Evolutionary conservation across 2,888 invertebrate genomes (phyloP).

Genomic region (Andrena camellia): DNA sequence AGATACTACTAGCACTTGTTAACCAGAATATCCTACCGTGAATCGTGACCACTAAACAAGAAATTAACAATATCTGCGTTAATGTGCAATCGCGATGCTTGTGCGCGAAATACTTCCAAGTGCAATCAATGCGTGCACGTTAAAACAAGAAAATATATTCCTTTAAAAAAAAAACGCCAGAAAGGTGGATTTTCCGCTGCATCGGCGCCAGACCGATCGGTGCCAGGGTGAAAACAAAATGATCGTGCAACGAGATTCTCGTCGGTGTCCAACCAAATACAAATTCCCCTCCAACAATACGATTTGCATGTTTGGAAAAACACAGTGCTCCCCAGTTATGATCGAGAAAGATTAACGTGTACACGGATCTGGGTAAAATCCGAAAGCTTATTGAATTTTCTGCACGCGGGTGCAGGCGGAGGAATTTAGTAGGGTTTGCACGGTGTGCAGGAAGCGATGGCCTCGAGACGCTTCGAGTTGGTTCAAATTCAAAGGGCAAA

Average conservation of each 20-base stretch:
- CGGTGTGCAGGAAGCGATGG: constrained; percentile 11
- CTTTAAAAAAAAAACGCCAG: background rate
- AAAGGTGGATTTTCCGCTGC: constrained; percentile 21
- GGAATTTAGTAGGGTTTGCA: constrained; percentile 21
- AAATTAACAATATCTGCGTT: constrained; percentile 24
- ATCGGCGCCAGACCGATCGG: background rate
- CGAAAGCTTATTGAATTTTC: constrained; percentile 11
- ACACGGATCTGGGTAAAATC: constrained; percentile 13
- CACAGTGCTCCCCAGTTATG: constrained; percentile 20
- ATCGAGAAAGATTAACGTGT: background rate
- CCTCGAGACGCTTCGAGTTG: constrained; percentile 15
- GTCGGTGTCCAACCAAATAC: background rate
- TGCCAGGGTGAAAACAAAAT: constrained; percentile 17
- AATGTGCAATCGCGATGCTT: constrained; percentile 34
- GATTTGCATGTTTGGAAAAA: background rate
- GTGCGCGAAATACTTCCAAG: constrained; percentile 9
- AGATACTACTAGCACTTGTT: constrained; percentile 29
- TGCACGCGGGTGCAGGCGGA: background rate
- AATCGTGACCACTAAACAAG: constrained; percentile 6
- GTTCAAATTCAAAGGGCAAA: constrained; percentile 19
- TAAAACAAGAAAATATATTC: constrained; percentile 14
- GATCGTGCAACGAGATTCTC: constrained; percentile 29
- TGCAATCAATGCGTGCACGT: constrained; percentile 24
- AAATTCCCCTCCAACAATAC: background rate
- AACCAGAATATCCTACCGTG: constrained; percentile 25